Percentiles rank a stretch among this genome's conserved stretches.
Conservation (phyloP, 2,797 vertebrate genomes). For the Ficedula albicollis region DNA sequence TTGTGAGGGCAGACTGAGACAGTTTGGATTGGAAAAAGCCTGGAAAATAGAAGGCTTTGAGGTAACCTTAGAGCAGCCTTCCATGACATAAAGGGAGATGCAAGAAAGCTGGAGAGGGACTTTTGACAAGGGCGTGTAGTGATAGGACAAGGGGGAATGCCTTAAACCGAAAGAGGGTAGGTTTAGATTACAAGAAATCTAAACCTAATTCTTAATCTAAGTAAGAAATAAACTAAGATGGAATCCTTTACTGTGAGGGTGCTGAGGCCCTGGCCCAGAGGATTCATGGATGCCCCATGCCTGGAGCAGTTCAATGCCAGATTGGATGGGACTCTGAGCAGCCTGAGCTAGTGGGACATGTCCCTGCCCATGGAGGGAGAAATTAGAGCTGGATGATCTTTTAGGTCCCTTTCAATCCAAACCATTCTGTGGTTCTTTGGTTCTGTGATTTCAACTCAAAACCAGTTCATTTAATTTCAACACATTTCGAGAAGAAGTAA, state of each 20-base stretch:
- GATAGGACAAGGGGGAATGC: background rate
- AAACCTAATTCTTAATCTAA: background rate
- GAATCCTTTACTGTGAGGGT: background rate
- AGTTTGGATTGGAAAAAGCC: background rate
- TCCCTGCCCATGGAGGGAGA: rapidly evolving
- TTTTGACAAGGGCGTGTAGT: background rate
- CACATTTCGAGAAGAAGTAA: background rate
- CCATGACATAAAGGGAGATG: background rate
- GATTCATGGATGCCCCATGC: background rate
- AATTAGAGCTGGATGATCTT: background rate
- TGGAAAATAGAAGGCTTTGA: background rate
- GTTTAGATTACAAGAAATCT: background rate
- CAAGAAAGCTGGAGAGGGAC: background rate
- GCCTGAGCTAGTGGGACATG: background rate
- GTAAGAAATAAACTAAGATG: background rate
- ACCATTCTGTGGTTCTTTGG: background rate
- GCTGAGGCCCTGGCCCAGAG: no score
- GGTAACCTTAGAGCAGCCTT: background rate
- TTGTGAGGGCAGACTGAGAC: background rate
- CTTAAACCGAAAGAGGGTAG: background rate
- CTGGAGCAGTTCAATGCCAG: background rate
- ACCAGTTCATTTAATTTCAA: background rate
- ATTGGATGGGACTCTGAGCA: background rate
- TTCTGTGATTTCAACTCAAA: background rate
- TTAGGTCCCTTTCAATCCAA: background rate